Conservation (phyloP, 2,797 vertebrate species). For the Hyperoplus immaculatus region DNA sequence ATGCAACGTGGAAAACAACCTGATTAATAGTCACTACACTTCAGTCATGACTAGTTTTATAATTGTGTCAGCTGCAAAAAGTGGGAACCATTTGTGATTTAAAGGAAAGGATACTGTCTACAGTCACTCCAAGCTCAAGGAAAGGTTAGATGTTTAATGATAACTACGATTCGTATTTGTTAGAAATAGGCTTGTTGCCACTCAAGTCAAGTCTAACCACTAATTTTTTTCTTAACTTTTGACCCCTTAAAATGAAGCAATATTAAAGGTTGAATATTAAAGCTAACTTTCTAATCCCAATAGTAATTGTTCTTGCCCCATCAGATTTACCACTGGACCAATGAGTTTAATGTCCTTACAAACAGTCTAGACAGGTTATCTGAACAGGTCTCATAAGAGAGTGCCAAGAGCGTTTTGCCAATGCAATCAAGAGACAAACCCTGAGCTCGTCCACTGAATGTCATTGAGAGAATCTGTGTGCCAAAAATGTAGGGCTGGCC, state of each 20-base stretch:
- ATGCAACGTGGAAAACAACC: background rate
- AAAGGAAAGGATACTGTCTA: background rate
- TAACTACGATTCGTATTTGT: background rate
- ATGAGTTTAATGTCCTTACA: conserved; percentile 6
- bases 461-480: conserved; percentile 31
- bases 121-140: background rate
- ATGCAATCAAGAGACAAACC: conserved; percentile 30
- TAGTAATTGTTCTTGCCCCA: background rate
- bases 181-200: background rate
- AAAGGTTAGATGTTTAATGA: background rate
- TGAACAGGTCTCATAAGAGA: conserved; percentile 8
- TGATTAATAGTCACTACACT: background rate
- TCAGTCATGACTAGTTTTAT: background rate
- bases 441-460: conserved; percentile 31
- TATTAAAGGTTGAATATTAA: background rate
- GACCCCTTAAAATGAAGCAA: background rate
- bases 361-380: conserved; percentile 23
- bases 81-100: background rate
- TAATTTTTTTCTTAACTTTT: background rate
- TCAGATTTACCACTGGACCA: background rate
- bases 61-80: background rate
- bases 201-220: no score
- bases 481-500: no score
- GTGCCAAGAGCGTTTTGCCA: conserved; percentile 7
- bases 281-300: background rate